These are phyloP conservation scores for Emydura subglobosa DNA, from an alignment of 2,113 vertebrate genomes.

Conservation along the genomic window DNA sequence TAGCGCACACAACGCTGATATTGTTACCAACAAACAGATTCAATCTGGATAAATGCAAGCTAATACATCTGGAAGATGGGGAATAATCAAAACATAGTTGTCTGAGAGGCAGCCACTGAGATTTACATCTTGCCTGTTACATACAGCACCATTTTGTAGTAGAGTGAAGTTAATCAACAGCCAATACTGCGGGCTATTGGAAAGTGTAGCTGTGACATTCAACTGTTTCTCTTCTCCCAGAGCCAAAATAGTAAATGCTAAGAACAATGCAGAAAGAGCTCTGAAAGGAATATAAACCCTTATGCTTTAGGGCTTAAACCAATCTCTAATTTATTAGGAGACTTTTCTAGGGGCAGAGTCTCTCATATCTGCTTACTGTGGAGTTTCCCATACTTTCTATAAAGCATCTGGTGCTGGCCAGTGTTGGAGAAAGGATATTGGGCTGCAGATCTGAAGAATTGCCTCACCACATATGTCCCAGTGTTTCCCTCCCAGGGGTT, in stretches of 20 bases:
- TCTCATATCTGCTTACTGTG: not conserved
- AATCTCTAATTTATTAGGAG: not conserved
- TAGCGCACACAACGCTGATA: not conserved
- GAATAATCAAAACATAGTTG: not conserved
- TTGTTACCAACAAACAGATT: not conserved
- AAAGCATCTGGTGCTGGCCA: accelerated
- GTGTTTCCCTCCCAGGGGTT: not conserved
- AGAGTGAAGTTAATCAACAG: not conserved
- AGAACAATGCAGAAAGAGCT: not conserved
- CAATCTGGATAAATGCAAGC: not conserved
- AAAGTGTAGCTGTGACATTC: not conserved
- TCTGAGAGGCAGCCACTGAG: not conserved
- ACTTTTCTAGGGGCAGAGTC: not conserved
- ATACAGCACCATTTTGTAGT: not conserved
- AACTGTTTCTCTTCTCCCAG: not conserved
- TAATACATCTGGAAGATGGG: not conserved
- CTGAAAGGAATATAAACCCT: not conserved
- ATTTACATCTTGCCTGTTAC: not conserved
- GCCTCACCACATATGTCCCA: not conserved
- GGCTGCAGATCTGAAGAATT: accelerated
- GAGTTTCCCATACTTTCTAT: not conserved
- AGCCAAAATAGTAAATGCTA: not conserved
- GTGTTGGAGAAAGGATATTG: not conserved
- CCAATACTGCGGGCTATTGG: not conserved
- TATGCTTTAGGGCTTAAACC: not conserved